phyloP scores from a whole-genome alignment of 2,888 invertebrate genomes.

The Nipponacmea schrenckii region DNA sequence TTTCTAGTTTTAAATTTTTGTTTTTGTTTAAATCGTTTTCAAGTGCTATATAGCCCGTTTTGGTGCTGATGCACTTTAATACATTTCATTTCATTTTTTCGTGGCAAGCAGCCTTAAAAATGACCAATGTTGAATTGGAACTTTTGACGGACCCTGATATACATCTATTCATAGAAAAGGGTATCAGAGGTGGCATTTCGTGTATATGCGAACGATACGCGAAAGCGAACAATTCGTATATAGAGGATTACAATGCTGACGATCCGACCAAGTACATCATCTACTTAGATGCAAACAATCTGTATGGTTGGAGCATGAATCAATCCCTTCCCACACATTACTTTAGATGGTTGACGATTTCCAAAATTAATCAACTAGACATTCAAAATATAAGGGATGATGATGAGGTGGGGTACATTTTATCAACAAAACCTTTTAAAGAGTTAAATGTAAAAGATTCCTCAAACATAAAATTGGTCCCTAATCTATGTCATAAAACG shows the following conservation, averaged over 20 bases:
- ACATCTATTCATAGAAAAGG: constrained; percentile 31
- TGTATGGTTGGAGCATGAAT: no score
- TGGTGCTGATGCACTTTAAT: no score
- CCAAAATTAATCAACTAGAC: no score
- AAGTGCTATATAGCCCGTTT: no score
- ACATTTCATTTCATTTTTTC: no score
- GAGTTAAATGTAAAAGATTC: not conserved
- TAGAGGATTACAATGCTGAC: constrained; percentile 21
- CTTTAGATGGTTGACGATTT: no score
- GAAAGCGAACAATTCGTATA: constrained; percentile 36
- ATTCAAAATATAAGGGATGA: no score
- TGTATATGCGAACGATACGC: constrained; percentile 20
- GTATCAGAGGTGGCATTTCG: constrained; percentile 29
- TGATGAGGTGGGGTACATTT: constrained; percentile 22
- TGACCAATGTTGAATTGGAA: constrained; percentile 24
- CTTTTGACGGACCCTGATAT: constrained; percentile 29
- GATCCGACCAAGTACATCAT: constrained; percentile 22
- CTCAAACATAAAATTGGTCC: not conserved
- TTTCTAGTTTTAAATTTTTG: no score
- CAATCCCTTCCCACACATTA: no score
- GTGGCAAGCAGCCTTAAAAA: no score
- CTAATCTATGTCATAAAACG: not conserved
- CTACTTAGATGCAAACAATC: constrained; percentile 32
- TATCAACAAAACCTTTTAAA: constrained; percentile 39
- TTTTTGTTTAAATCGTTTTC: no score